Base-by-base conservation (phyloP, 2,113 vertebrate genomes). In the Leiothrix lutea region DNA sequence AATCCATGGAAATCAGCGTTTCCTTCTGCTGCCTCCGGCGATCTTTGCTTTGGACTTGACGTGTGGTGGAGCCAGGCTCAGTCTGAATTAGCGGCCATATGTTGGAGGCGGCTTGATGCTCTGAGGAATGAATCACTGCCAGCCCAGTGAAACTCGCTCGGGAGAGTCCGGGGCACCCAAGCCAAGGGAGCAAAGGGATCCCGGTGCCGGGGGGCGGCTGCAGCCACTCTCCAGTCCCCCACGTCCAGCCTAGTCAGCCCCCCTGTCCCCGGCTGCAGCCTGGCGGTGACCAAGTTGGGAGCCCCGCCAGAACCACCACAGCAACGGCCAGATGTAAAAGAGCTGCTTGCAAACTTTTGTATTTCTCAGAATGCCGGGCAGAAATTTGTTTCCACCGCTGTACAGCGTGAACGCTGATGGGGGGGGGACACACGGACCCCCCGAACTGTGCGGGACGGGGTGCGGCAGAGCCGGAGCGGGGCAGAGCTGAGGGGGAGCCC, bases 151-250 rank as follows among this genome's bases (percentile, higher is more conserved):
- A n/a, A 8, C 20, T 26, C 11, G 1, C 17, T 2, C 7, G 21
- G 28, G 29, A 1, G 35, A 2, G 3, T 0, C 7, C 0, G 28
- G 13, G 67, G 9, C 25, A 4, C 11, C 4, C 5, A 1, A 9
- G 17, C 14, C n/a, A 23, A 4, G 5, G 29, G 29, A 8, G 11
- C 51, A 31, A 7, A 18, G 29, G 54, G 45, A 47, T 11, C 45
- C 12, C 12, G 6, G 45, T 6, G 62, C 58, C 0, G 1, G 26
- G 40, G 29, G 45, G 1, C 0, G 31, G 45, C 50, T 5, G 2
- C n/a, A 5, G 28, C 3, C 14, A 25, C 2, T 7, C 11, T 5
- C 66, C 1, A 26, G 17, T 7, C 11, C 36, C 48, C 8, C 2
- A 1, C 14, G 18, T 2, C 18, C 21, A 13, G 25, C 29, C 5